A percentile compares a stretch with the other conserved stretches of the same genome.
These are phyloP conservation scores for Anguilla japonica DNA, from an alignment of 2,113 vertebrate genomes.

Conservation along the genomic window DNA sequence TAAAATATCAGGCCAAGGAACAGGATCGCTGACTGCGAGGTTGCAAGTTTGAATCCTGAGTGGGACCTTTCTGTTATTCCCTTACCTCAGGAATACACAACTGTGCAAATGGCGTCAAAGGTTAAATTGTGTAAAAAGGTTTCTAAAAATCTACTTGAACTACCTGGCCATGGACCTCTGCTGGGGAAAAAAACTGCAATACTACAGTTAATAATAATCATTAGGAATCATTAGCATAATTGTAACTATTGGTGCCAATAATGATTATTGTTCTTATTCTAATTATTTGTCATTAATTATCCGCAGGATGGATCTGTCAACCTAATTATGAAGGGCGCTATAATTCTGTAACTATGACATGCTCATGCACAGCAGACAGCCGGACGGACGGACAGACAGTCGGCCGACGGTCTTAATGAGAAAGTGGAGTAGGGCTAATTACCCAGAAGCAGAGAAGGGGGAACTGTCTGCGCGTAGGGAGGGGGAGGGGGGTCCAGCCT, in stretches of 20 bases:
- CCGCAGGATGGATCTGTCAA: background rate
- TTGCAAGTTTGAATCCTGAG: background rate
- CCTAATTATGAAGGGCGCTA: background rate
- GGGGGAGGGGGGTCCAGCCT: slow-evolving; percentile 15
- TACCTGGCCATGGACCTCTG: background rate
- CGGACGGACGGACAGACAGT: slow-evolving; percentile 14
- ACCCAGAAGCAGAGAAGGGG: slow-evolving; percentile 10
- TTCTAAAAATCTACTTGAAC: background rate
- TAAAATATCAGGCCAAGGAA: background rate
- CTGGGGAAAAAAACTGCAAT: background rate
- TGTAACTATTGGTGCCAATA: slow-evolving; percentile 7
- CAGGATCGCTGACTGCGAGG: background rate
- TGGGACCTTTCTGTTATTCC: background rate
- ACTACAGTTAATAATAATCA: background rate
- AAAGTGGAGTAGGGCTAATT: slow-evolving; percentile 4
- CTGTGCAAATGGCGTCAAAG: background rate
- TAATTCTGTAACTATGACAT: background rate
- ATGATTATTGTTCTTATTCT: slow-evolving; percentile 13
- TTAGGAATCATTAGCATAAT: background rate
- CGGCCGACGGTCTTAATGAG: background rate
- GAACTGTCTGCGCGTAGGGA: slow-evolving; percentile 1
- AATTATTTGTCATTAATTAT: slow-evolving; percentile 5
- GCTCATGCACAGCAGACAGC: background rate
- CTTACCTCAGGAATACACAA: background rate
- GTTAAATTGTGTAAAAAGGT: no score